A percentile compares a stretch with the other conserved stretches of the same genome.
phyloP scores from a whole-genome alignment of 2,797 vertebrate genomes.

The Oreochromis mossambicus region DNA sequence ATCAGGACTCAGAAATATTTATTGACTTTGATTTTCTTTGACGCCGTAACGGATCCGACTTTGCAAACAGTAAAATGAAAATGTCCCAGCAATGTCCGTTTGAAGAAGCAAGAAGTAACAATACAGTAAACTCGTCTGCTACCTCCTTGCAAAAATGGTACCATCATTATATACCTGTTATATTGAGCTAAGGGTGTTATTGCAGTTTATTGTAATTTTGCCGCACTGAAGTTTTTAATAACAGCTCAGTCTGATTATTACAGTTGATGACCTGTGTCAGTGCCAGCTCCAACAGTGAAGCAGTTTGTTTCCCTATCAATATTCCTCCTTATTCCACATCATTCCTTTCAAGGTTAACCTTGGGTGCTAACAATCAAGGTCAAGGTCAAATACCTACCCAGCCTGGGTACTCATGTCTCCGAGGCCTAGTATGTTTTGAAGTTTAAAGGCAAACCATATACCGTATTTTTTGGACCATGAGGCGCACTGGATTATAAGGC shows the following conservation, averaged over 20 bases:
- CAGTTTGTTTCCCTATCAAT: neutral
- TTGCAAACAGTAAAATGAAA: neutral
- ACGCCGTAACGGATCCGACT: rapidly evolving
- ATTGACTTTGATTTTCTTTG: neutral
- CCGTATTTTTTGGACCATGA: rapidly evolving
- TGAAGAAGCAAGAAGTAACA: neutral
- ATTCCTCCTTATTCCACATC: neutral
- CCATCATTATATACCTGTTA: neutral
- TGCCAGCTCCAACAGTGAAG: neutral
- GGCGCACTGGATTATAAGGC: neutral
- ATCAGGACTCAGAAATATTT: neutral
- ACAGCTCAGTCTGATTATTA: neutral
- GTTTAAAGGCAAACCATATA: neutral
- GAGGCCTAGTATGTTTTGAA: neutral
- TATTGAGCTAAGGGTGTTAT: neutral
- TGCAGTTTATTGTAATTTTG: neutral
- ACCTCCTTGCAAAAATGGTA: neutral
- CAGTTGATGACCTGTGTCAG: neutral
- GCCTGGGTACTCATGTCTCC: neutral
- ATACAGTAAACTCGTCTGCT: neutral
- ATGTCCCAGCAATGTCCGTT: neutral
- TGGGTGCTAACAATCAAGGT: neutral
- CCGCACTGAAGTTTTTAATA: neutral
- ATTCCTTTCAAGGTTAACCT: neutral
- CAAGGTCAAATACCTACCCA: neutral